Evolutionary conservation across 2,888 invertebrate species (phyloP), one percentile per base, ranked within the genome.

Genomic region (Trichacis sp.): DNA sequence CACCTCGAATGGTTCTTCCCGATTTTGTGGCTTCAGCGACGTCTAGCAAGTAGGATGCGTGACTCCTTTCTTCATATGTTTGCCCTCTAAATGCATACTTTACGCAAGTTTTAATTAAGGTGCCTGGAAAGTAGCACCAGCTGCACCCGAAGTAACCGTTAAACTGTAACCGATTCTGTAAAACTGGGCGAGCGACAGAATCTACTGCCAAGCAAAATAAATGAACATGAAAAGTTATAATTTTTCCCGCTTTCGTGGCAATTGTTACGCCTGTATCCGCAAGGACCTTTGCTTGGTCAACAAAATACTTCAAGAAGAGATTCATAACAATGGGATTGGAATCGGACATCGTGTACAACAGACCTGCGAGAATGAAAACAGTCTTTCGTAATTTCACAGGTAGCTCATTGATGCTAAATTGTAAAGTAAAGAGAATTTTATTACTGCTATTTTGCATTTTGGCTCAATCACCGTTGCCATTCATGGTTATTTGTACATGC

Each of bases 81-180:
- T 54, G 43, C 2, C 46, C 50, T 14, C 45, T 61, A 11, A 50
- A 14, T 29, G 48, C 60, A 50, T 54, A 60, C 50, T 54, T 55
- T n/a, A 61, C 54, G 29, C 0, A 45, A n/a, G 49, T 33, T 0
- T 36, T 29, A 15, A 61, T 24, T 45, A 57, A 55, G 43, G 43
- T 45, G 3, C 64, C 64, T 2, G 11, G 2, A 19, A 47, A 30
- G 18, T 69, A 69, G 18, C 67, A 67, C 69, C 64, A 69, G 24
- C 61, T 64, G 18, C 69, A 69, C 2, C 64, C 64, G 2, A 18
- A 48, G 43, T 69, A 54, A 1, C 57, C 69, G 48, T 60, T 69
- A 17, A 54, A 66, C 46, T 60, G 58, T 1, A 63, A 36, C 18
- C 60, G 30, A 38, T 65, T 64, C 49, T 68, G 64, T 3, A 64